Conservation (phyloP, 1,140 invertebrate species). For the Periplaneta americana region DNA sequence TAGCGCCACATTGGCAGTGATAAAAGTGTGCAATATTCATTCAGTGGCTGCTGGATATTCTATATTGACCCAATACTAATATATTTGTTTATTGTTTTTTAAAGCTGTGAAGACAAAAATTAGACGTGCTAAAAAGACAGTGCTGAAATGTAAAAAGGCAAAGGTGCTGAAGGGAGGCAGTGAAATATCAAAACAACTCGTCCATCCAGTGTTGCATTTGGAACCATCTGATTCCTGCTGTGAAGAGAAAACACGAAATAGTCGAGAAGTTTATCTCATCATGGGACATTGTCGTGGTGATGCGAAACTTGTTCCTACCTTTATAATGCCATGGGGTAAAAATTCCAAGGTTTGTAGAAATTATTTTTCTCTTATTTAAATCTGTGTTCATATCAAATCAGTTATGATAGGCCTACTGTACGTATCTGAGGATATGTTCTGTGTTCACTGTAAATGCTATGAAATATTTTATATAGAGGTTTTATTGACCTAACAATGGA, state of each 20-base stretch:
- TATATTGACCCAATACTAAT: neutral
- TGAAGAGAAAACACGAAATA: constrained; percentile 26
- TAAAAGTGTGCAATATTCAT: no score
- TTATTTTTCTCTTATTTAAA: no score
- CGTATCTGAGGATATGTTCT: no score
- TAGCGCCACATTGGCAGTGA: no score
- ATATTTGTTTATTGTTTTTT: no score
- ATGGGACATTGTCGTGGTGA: constrained; percentile 41
- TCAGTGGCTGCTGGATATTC: no score
- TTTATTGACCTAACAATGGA: no score
- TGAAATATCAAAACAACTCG: constrained; percentile 30
- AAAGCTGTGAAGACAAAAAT: constrained; percentile 40
- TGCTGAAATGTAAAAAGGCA: constrained; percentile 37
- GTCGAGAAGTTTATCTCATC: constrained; percentile 36
- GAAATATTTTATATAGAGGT: no score
- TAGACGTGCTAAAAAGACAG: constrained; percentile 30
- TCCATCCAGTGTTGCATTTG: constrained; percentile 33
- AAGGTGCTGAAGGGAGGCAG: constrained; percentile 34
- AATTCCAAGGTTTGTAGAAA: constrained; percentile 32
- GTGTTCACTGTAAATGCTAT: no score
- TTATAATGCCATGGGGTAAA: constrained; percentile 41
- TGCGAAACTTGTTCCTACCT: constrained; percentile 37
- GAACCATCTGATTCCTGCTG: constrained; percentile 39
- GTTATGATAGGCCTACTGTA: no score
- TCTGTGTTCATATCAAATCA: no score